These are phyloP conservation scores for Anastrepha obliqua DNA, from an alignment of 1,140 invertebrate genomes.

Conservation along the genomic window DNA sequence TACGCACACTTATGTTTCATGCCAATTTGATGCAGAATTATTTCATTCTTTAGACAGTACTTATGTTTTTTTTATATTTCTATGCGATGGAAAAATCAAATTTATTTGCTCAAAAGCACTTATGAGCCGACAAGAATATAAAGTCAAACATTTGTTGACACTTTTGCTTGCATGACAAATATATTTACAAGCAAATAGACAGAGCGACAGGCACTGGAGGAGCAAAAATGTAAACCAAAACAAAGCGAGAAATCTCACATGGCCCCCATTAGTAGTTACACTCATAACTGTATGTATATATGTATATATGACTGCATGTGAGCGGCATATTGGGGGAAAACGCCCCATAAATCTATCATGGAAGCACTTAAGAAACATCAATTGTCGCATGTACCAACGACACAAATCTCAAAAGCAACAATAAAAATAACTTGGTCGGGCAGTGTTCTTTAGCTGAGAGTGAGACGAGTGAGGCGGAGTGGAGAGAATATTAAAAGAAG, in stretches of 20 bases:
- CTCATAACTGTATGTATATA: not conserved
- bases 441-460: not conserved
- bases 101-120: conserved; percentile 50
- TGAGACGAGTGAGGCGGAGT: not conserved
- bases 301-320: not conserved
- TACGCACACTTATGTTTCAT: not conserved
- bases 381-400: conserved; percentile 42
- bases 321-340: not conserved
- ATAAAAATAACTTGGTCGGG: not conserved
- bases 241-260: not conserved
- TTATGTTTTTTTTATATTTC: not conserved
- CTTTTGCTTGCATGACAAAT: conserved; percentile 41
- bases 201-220: not conserved
- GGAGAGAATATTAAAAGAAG: not conserved
- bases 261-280: not conserved
- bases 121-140: conserved; percentile 50
- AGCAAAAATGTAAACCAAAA: not conserved
- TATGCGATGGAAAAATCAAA: conserved; percentile 41
- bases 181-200: not conserved
- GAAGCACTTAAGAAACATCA: conserved; percentile 42
- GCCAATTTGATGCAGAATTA: conserved; percentile 42
- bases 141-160: conserved; percentile 48
- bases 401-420: not conserved
- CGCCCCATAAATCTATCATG: conserved; percentile 41
- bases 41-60: not conserved